These are phyloP conservation scores for Camptogramma bilineatum DNA, from an alignment of 2,888 invertebrate species.

Conservation along the genomic window DNA sequence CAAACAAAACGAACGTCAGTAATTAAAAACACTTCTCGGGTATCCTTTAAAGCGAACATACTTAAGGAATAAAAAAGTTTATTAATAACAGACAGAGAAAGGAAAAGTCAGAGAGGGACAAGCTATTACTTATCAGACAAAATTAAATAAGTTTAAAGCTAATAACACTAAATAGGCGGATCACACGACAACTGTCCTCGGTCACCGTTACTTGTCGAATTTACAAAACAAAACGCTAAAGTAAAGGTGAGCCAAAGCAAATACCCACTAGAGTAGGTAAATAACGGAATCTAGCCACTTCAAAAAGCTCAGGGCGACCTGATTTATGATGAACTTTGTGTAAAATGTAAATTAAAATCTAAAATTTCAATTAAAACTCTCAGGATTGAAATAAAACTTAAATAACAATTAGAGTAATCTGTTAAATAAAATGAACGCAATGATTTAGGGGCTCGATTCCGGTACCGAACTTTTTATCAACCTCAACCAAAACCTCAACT, in stretches of 20 bases:
- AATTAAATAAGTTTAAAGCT: slow-evolving; percentile 55
- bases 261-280: not conserved
- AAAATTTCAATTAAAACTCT: not conserved
- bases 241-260: slow-evolving; percentile 21
- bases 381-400: not conserved
- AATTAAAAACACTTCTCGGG: not conserved
- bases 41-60: not conserved
- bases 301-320: slow-evolving; percentile 1
- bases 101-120: slow-evolving; percentile 41
- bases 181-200: slow-evolving; percentile 74
- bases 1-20: not conserved
- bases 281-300: slow-evolving; percentile 14
- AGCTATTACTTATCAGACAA: slow-evolving; percentile 46
- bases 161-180: slow-evolving; percentile 74
- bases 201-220: slow-evolving; percentile 48
- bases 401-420: not conserved
- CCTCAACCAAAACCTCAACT: no score
- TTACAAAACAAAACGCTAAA: slow-evolving; percentile 38
- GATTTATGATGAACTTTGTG: not conserved
- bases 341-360: no score
- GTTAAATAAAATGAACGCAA: slow-evolving; percentile 5
- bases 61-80: not conserved
- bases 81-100: no score
- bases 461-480: no score
- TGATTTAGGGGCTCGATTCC: no score